Evolutionary conservation across 2,113 vertebrate genomes (phyloP).

Genomic region (Thunnus thynnus): DNA sequence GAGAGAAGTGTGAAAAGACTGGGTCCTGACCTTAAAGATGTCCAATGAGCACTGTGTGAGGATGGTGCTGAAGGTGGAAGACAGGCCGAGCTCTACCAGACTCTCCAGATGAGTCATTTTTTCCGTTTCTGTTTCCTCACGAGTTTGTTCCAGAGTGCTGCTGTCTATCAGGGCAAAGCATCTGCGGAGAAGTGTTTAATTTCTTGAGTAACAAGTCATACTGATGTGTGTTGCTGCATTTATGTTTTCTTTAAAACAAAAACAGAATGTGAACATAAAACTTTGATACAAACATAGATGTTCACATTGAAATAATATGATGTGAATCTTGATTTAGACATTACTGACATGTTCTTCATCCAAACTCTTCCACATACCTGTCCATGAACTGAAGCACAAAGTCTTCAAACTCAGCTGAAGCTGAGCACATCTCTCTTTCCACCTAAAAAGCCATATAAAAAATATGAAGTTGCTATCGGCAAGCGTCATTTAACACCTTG

Average conservation of each 20-base stretch:
- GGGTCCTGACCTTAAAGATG: conserved; percentile 91
- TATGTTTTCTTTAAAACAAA: too few species aligned
- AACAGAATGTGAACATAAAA: too few species aligned
- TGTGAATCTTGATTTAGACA: too few species aligned
- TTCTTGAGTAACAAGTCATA: not conserved
- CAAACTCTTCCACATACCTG: conserved; percentile 82
- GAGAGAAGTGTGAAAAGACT: not conserved
- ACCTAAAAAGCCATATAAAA: conserved; percentile 82
- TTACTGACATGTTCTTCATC: not conserved
- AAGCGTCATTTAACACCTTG: not conserved
- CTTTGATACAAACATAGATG: too few species aligned
- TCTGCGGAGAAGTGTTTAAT: conserved; percentile 73
- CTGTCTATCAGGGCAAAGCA: conserved; percentile 99
- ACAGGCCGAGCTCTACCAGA: conserved; percentile 95
- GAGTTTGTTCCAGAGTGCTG: conserved; percentile 97
- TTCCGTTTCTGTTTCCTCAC: conserved; percentile 98
- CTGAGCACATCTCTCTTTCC: conserved; percentile 97
- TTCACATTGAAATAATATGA: too few species aligned
- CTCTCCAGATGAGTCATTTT: conserved; percentile 99
- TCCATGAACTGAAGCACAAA: conserved; percentile 99
- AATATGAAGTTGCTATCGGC: not conserved
- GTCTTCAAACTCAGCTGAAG: conserved; percentile 98
- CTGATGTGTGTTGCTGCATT: not conserved
- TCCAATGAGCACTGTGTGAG: conserved; percentile 98
- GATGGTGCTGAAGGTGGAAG: conserved; percentile 98